Evolutionary conservation across 2,797 vertebrate genomes (phyloP), one percentile per base, ranked within the genome.

Genomic region (Thamnophis elegans): DNA sequence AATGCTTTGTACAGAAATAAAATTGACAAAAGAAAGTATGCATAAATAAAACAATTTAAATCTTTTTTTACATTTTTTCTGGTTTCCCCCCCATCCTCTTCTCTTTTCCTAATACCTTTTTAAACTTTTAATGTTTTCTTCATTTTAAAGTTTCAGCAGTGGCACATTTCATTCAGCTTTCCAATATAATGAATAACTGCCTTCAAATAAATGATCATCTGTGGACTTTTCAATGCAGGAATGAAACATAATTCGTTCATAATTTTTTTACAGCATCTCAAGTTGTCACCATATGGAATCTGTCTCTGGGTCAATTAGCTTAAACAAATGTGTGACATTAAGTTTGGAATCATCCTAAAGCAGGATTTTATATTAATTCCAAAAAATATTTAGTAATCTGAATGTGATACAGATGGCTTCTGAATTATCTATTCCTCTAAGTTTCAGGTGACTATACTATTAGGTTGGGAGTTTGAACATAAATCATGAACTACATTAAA

Each of bases 391-490:
- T 86, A 82, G 54, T 62, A 87, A 25, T 0, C 10, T 93, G 14
- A 58, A 53, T 91, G 36, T 73, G 28, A 32, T 91, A 89, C 42
- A 65, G 54, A 73, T 88, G 58, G 73, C 59, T 85, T 82, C 53
- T 85, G 51, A 65, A 47, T 55, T 86, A 9, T 28, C 32, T 36
- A 7, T 55, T 90, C 2, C 2, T 59, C 32, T 25, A 28, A 47
- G 13, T 62, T 85, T 93, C 89, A 93, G 58, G 26, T 65, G 58
- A 88, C 32, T 89, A 58, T 73, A 60, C 59, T 55, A 42, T 92
- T 86, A 88, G 58, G 32, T 47, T 62, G 68, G n/a, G 65, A 8
- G 22, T 91, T 32, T 85, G 47, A 60, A 22, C 32, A 78, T 78
- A 91, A 78, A 91, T 62, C 6, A n/a, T 85, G 58, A 85, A 62